Evolutionary conservation across 35 echinoderm and acorn worm species (phyloP), one percentile per base, ranked within the genome.

Genomic region (Lytechinus pictus): DNA sequence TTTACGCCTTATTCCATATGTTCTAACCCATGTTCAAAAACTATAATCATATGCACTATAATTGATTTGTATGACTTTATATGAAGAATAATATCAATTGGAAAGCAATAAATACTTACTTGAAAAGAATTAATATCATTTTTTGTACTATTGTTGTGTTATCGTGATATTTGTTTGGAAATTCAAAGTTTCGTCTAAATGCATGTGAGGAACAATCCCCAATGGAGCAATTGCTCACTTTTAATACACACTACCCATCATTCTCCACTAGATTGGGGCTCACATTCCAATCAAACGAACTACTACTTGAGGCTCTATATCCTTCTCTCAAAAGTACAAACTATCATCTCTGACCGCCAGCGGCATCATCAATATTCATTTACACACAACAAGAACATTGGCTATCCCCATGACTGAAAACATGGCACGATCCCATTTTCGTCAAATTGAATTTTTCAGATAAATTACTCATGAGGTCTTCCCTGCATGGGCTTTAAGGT

Each of bases 341-440:
- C 19, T 16, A 79, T 79, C 21, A 79, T 79, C 66, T 24, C 16
- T 79, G 66, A 79, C 16, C 66, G 66, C 8, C 66, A 4, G 66
- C 6, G 66, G 19, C 66, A n/a, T 79, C 66, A 79, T 79, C 66
- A 79, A 79, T 79, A 79, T 79, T 79, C 66, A 79, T 79, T 79
- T 24, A 79, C 66, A 79, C 66, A 79, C 66, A 79, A n/a, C 66
- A 24, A 79, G 66, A 79, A 79, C 66, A 79, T 79, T 16, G 66
- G 6, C 66, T 79, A 24, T 16, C 16, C 66, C n/a, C 66, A n/a
- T 79, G 66, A 79, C 66, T 79, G 66, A 7, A 79, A 8, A 79
- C 66, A 79, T 79, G 66, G n/a, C 66, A 79, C 66, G 66, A 79
- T 79, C 21, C 66, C 66, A 79, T 79, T 79, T 79, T 24, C 66